Conservation (phyloP, 2,888 invertebrate genomes). For the Ophion costatus region DNA sequence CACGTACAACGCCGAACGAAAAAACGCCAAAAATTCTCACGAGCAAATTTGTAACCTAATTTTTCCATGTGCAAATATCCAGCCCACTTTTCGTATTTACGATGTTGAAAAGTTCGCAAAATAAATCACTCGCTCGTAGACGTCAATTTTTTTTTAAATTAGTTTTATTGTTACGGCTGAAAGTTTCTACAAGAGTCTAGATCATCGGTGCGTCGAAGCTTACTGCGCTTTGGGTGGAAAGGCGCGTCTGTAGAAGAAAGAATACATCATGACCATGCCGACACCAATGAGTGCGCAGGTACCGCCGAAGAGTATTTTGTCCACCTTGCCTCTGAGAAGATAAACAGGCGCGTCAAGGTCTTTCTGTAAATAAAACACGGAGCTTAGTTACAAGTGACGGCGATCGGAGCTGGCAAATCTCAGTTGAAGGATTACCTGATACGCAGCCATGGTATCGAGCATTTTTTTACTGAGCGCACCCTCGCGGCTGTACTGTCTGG, state of each 20-base stretch:
- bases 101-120: too few relatives aligned
- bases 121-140: too few relatives aligned
- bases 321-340: slow-evolving; percentile 58
- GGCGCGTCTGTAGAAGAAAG: slow-evolving; percentile 1
- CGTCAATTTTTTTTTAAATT: too few relatives aligned
- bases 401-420: not conserved
- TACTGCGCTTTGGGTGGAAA: slow-evolving; percentile 24
- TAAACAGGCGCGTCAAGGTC: slow-evolving; percentile 54
- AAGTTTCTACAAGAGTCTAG: not conserved
- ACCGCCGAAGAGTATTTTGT: slow-evolving; percentile 62
- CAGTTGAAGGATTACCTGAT: slow-evolving; percentile 54
- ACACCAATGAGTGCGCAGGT: not conserved
- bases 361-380: slow-evolving; percentile 42
- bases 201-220: not conserved
- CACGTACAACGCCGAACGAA: too few relatives aligned
- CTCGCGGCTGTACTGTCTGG: slow-evolving; percentile 30
- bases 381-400: not conserved
- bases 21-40: too few relatives aligned
- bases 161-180: not conserved
- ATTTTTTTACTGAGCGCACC: slow-evolving; percentile 28
- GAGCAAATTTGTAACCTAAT: too few relatives aligned
- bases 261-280: not conserved
- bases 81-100: too few relatives aligned
- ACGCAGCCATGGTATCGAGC: slow-evolving; percentile 44
- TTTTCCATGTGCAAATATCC: too few relatives aligned